Conservation (phyloP, 2,888 invertebrate genomes). For the Latrodectus hesperus region DNA sequence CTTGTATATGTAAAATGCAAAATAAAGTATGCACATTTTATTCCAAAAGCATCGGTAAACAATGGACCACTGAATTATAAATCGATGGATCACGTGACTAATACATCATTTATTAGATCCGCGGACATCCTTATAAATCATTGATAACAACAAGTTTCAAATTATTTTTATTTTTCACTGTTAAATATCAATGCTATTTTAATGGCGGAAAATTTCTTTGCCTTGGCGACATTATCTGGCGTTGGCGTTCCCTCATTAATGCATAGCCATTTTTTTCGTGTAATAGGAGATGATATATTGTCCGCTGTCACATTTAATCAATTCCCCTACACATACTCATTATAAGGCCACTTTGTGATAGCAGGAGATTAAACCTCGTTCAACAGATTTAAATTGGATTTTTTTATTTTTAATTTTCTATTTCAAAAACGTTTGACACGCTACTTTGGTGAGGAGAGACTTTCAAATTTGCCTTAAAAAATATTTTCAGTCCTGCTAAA, state of each 20-base stretch:
- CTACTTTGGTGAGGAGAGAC: no score
- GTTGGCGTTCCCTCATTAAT: constrained; percentile 36
- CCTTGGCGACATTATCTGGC: constrained; percentile 13
- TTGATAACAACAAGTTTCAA: background rate
- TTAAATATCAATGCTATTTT: background rate
- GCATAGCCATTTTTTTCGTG: constrained; percentile 8
- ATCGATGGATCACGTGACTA: background rate
- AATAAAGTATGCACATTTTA: no score
- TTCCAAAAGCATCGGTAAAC: no score
- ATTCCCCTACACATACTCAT: constrained; percentile 66
- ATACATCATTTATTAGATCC: background rate
- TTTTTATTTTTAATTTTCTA: background rate
- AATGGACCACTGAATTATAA: no score
- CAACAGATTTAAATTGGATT: constrained; percentile 65
- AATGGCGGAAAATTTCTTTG: background rate
- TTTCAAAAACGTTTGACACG: background rate
- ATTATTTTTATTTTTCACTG: constrained; percentile 1
- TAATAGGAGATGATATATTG: constrained; percentile 55
- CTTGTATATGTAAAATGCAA: no score
- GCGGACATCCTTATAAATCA: background rate
- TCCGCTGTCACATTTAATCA: constrained; percentile 59
- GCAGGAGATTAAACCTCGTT: constrained; percentile 55
- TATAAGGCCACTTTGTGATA: constrained; percentile 13
- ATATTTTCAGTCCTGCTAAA: no score
- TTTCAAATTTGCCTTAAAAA: no score